Base-by-base conservation (phyloP, 2,113 vertebrate species). In the Bubo bubo region DNA sequence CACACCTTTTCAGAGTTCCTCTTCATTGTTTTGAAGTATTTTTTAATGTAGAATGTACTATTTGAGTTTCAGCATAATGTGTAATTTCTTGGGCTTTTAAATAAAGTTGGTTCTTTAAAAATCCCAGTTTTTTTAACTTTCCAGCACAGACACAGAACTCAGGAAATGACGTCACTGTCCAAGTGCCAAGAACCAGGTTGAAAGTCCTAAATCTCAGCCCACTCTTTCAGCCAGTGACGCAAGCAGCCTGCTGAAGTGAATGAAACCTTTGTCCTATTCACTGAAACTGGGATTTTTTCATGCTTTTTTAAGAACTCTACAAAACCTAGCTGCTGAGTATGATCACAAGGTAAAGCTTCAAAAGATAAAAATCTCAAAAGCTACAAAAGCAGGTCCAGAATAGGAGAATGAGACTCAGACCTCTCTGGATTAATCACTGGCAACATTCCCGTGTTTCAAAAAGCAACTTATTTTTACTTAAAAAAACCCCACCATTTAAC, bases 121-220 rank as follows among this genome's bases (percentile, higher is more conserved):
- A 89, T 37, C 6, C 8, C 16, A 21, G 3, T 27, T 84, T 94
- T 91, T 14, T 52, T 9, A 59, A 43, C 79, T 81, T 93, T 91
- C 91, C 84, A 91, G 35, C 39, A 66, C 3, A 5, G 79, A 50
- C 71, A 75, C 27, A 67, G 21, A 85, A 63, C 52, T 96, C 84
- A 88, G 93, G 95, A 96, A 96, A 94, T 86, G 7, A 97, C 34
- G 3, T 93, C 53, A 63, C 35, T 41, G 39, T 92, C 7, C 71
- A 16, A 56, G 30, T 88, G 71, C 84, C 95, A 93, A 93, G 89
- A 94, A 22, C 6, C 37, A 75, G 43, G 39, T 79, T 93, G 35
- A 37, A 94, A 94, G 77, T 82, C 56, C 84, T 96, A 94, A 96
- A 97, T 96, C 64, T 93, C 80, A 86, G 71, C 68, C 74, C 39